Evolutionary conservation across 2,888 invertebrate genomes (phyloP), one percentile per base, ranked within the genome.

Genomic region (Euphydryas editha): DNA sequence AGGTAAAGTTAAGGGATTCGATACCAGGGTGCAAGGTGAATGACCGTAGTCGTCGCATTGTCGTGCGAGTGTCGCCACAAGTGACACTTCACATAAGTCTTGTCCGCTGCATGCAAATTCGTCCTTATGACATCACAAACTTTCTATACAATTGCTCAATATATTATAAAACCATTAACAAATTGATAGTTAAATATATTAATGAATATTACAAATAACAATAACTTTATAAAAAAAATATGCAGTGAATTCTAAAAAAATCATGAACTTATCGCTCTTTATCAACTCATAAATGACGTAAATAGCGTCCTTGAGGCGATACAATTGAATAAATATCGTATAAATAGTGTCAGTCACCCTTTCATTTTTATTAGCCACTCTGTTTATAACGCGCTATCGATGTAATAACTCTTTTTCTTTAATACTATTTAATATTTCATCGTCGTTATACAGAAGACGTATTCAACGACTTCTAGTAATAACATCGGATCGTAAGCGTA

Each of bases 301-400:
- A 90, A 84, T 79, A 59, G 73, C 80, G 90, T 88, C 90, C 91
- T 91, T 91, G 90, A 77, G 82, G 81, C 82, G 81, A 85, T 84
- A 87, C 85, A 88, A 86, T 88, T 87, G 88, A 86, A 84, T 85
- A 89, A 89, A 89, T 86, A 88, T 82, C 84, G 78, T 77, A 77
- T 70, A 74, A 73, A 39, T 78, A 78, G 75, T 88, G 87, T 89
- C 89, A 87, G 76, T 91, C 84, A 91, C 89, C 89, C 83, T 77
- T 69, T 62, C 60, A 62, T 39, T 60, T 62, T 58, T 65, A 63
- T 58, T 39, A 56, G 36, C 44, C 39, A 58, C 47, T 54, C 39
- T 58, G 46, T 62, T 20, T 62, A 59, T 44, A 54, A 42, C 49
- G 58, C 58, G 58, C 58, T 59, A 59, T 55, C 55, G 24, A 65